Percentiles rank a stretch among this genome's conserved stretches.
Evolutionary conservation across 1,140 invertebrate species (phyloP).

Genomic region (Diachasma alloeum): DNA sequence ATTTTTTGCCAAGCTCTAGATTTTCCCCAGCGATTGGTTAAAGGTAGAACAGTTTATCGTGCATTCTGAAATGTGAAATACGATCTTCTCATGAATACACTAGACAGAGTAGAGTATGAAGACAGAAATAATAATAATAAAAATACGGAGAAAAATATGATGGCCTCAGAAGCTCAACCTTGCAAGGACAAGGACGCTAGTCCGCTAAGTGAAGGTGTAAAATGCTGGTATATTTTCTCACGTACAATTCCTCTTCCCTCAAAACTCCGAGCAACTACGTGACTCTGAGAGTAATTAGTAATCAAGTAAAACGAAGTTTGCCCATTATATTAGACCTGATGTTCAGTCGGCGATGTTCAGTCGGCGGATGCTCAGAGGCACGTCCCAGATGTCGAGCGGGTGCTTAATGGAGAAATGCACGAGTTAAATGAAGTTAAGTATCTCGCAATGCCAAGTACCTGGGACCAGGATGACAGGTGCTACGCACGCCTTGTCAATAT

Average conservation of each 20-base stretch:
- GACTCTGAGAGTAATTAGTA: neutral
- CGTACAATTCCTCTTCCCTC: neutral
- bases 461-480: conserved; percentile 42
- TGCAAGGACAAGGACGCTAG: conserved; percentile 57
- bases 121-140: neutral
- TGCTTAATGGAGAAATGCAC: conserved; percentile 52
- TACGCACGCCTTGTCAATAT: conserved; percentile 27
- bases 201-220: conserved; percentile 28
- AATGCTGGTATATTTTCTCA: neutral
- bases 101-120: conserved; percentile 28
- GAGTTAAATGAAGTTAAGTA: conserved; percentile 49
- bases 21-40: neutral
- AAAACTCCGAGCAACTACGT: neutral
- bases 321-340: too few species aligned
- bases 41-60: neutral
- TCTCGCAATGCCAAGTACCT: conserved; percentile 37
- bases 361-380: conserved; percentile 24
- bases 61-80: neutral
- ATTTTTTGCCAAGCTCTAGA: neutral
- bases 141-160: neutral
- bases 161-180: conserved; percentile 39
- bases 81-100: conserved; percentile 49
- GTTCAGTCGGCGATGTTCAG: too few species aligned
- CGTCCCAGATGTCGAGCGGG: conserved; percentile 44
- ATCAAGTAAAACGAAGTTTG: neutral